These are phyloP conservation scores for Trichomalopsis sarcophagae DNA, from an alignment of 1,140 invertebrate genomes.

Conservation along the genomic window DNA sequence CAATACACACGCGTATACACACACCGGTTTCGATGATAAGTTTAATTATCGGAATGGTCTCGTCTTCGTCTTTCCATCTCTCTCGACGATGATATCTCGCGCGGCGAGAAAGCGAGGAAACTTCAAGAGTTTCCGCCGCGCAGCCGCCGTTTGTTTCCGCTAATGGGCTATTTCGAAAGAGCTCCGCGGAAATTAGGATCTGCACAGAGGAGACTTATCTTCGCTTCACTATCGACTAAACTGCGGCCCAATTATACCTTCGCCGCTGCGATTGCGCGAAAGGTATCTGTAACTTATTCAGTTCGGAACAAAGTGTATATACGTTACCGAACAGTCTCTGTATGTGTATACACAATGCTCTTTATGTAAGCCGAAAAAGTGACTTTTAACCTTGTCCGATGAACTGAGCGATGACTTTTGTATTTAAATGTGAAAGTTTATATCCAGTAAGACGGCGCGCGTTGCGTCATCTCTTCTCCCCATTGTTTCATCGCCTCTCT, in stretches of 20 bases:
- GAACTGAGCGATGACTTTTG: slow-evolving; percentile 18
- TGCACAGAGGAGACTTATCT: too few relatives aligned
- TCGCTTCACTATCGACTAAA: too few relatives aligned
- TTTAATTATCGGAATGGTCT: slow-evolving; percentile 29
- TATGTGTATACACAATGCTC: neutral
- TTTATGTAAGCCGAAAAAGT: slow-evolving; percentile 3
- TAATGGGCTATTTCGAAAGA: neutral
- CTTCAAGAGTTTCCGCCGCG: neutral
- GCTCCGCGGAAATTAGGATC: slow-evolving; percentile 28
- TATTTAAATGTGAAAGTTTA: slow-evolving; percentile 22
- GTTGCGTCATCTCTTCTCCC: neutral
- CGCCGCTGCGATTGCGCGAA: neutral
- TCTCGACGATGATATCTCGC: neutral
- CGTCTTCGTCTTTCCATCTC: neutral
- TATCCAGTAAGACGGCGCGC: neutral
- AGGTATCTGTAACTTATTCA: neutral
- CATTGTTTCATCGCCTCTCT: neutral
- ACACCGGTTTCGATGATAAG: slow-evolving; percentile 17
- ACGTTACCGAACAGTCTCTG: neutral
- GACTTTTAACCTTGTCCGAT: neutral
- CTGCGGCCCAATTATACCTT: too few relatives aligned
- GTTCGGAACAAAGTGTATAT: neutral
- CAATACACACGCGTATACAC: neutral
- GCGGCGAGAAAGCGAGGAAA: slow-evolving; percentile 4
- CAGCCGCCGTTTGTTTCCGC: neutral